Conservation (phyloP, 2,888 invertebrate species). For the Lasiommata megera region DNA sequence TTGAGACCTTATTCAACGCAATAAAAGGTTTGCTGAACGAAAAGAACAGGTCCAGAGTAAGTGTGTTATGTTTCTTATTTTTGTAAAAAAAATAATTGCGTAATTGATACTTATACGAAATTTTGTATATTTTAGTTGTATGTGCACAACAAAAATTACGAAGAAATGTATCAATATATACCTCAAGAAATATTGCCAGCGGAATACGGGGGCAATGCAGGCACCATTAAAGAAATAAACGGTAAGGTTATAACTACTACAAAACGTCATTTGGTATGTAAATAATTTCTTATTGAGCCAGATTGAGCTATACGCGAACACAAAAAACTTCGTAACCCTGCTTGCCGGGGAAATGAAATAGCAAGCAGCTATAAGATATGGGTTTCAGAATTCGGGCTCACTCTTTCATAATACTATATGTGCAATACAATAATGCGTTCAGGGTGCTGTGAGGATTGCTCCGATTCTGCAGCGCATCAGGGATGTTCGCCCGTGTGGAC, state of each 20-base stretch:
- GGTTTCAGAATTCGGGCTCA: too few relatives aligned
- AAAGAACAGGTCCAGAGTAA: slow-evolving; percentile 80
- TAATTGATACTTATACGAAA: too few relatives aligned
- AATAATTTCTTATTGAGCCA: too few relatives aligned
- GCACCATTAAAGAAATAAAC: slow-evolving; percentile 69
- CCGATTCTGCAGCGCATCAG: too few relatives aligned
- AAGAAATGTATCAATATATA: slow-evolving; percentile 79
- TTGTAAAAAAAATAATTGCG: not conserved
- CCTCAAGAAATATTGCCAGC: slow-evolving; percentile 81
- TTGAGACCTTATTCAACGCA: slow-evolving; percentile 77
- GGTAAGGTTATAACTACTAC: slow-evolving; percentile 36
- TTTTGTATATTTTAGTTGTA: slow-evolving; percentile 53
- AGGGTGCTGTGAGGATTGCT: too few relatives aligned
- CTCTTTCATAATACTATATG: too few relatives aligned
- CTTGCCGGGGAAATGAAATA: too few relatives aligned
- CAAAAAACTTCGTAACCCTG: too few relatives aligned
- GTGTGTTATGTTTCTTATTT: slow-evolving; percentile 30
- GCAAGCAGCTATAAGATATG: too few relatives aligned
- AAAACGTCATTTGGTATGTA: not conserved
- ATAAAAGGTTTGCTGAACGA: slow-evolving; percentile 78
- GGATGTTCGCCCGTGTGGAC: too few relatives aligned
- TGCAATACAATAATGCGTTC: too few relatives aligned
- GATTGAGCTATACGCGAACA: too few relatives aligned
- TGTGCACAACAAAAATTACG: slow-evolving; percentile 76
- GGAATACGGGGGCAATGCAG: slow-evolving; percentile 85